These are phyloP conservation scores for Dromas ardeola DNA, from an alignment of 2,113 vertebrate species.

Conservation along the genomic window DNA sequence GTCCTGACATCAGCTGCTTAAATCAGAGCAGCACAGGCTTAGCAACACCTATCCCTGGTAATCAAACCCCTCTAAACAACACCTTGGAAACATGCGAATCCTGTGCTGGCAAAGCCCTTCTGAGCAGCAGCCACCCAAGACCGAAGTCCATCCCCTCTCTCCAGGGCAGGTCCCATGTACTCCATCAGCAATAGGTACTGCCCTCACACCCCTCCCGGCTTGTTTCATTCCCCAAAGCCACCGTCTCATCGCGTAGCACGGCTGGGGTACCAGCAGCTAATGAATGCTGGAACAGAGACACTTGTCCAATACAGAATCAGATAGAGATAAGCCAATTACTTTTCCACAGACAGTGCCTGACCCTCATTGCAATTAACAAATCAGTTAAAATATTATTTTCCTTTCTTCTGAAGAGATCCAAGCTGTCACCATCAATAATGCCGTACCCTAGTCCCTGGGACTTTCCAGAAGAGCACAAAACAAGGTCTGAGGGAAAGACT, in stretches of 20 bases:
- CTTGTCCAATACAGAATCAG: background rate
- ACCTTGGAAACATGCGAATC: background rate
- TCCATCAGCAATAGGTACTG: background rate
- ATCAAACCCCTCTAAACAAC: background rate
- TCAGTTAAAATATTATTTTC: slow-evolving; percentile 9
- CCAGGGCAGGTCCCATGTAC: background rate
- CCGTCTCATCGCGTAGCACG: background rate
- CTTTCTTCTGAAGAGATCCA: background rate
- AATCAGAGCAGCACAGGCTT: background rate
- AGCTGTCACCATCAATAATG: background rate
- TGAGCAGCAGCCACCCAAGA: background rate
- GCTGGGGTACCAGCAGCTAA: background rate
- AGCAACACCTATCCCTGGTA: background rate
- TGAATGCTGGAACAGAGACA: background rate
- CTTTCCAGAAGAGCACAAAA: background rate
- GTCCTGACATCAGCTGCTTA: background rate
- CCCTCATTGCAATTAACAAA: background rate
- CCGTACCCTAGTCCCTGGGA: background rate
- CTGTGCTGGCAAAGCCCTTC: background rate
- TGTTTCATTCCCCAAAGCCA: background rate
- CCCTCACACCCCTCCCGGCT: background rate
- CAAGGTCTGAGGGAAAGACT: background rate
- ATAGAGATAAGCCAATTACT: background rate
- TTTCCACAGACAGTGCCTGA: background rate
- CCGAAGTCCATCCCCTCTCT: background rate